These are phyloP conservation scores for Cosmopolites sordidus DNA, from an alignment of 2,888 invertebrate genomes.

Conservation along the genomic window DNA sequence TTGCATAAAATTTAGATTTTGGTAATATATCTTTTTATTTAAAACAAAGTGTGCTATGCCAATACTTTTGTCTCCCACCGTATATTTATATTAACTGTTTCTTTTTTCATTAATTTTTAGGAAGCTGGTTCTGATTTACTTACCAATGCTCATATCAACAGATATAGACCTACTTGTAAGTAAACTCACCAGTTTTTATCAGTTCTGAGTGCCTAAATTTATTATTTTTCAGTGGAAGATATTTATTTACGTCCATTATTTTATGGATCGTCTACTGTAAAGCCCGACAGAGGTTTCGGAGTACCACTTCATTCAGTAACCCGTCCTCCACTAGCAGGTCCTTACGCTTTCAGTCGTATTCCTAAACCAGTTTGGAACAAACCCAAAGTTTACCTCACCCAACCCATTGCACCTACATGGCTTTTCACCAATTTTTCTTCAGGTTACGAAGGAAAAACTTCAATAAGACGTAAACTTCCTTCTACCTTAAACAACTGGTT, in stretches of 20 bases:
- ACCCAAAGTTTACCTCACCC: slow-evolving; percentile 74
- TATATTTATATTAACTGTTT: too few species aligned
- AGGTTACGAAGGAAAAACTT: slow-evolving; percentile 61
- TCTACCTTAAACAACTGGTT: slow-evolving; percentile 83
- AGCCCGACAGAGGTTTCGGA: slow-evolving; percentile 47
- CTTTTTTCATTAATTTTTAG: too few species aligned
- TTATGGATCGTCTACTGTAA: slow-evolving; percentile 47
- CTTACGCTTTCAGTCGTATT: slow-evolving; percentile 85
- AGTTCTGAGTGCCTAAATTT: background rate
- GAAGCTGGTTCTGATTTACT: slow-evolving; percentile 72
- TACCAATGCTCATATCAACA: slow-evolving; percentile 67
- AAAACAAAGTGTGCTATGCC: too few species aligned
- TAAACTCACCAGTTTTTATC: too few species aligned
- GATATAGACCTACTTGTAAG: slow-evolving; percentile 61
- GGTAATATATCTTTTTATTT: too few species aligned
- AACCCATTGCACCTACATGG: slow-evolving; percentile 73
- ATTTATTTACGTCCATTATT: slow-evolving; percentile 47
- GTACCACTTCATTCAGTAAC: slow-evolving; percentile 57
- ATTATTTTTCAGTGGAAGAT: slow-evolving; percentile 45
- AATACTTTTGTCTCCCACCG: too few species aligned
- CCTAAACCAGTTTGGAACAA: slow-evolving; percentile 75
- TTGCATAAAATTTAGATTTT: too few species aligned
- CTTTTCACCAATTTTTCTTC: slow-evolving; percentile 78
- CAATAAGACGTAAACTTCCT: slow-evolving; percentile 64
- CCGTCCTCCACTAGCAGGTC: slow-evolving; percentile 79